Percentiles rank a stretch among this genome's conserved stretches.
These are phyloP conservation scores for Pycnomerus fuliginosus DNA, from an alignment of 2,888 invertebrate species.

Conservation along the genomic window DNA sequence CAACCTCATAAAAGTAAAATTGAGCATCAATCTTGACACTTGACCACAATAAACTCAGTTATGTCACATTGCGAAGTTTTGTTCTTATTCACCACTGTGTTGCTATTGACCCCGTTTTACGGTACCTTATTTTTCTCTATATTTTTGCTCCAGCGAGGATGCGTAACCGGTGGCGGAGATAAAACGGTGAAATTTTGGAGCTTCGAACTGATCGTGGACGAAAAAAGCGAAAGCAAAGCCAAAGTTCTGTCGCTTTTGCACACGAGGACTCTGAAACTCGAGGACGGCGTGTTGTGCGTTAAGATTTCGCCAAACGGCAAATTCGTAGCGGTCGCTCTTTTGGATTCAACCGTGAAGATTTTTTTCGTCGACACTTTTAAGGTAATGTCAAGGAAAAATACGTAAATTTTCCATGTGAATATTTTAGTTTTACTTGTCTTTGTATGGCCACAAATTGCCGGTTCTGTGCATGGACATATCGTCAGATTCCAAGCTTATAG, in stretches of 20 bases:
- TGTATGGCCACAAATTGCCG: constrained; percentile 96
- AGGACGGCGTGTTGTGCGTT: constrained; percentile 83
- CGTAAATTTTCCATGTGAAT: not conserved
- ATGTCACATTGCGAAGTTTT: too few species aligned
- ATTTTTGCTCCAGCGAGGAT: constrained; percentile 64
- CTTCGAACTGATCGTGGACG: constrained; percentile 78
- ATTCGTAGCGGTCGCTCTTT: constrained; percentile 83
- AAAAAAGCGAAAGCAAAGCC: constrained; percentile 62
- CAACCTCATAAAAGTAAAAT: too few species aligned
- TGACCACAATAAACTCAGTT: too few species aligned
- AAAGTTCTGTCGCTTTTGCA: constrained; percentile 77
- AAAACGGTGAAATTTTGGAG: constrained; percentile 92
- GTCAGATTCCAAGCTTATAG: constrained; percentile 80
- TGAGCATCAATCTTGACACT: too few species aligned
- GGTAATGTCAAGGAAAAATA: constrained; percentile 53
- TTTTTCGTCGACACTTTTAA: constrained; percentile 94
- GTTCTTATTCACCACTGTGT: too few species aligned
- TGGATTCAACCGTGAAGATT: constrained; percentile 93
- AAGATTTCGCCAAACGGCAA: constrained; percentile 82
- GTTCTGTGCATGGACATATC: constrained; percentile 93
- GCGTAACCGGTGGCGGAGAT: constrained; percentile 85
- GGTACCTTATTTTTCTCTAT: too few species aligned
- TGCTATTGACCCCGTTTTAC: too few species aligned
- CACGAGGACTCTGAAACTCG: constrained; percentile 78
- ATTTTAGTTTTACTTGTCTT: constrained; percentile 80